A percentile compares a stretch with the other conserved stretches of the same genome.
Conservation (phyloP, 2,113 vertebrate species). For the Miniopterus natalensis region DNA sequence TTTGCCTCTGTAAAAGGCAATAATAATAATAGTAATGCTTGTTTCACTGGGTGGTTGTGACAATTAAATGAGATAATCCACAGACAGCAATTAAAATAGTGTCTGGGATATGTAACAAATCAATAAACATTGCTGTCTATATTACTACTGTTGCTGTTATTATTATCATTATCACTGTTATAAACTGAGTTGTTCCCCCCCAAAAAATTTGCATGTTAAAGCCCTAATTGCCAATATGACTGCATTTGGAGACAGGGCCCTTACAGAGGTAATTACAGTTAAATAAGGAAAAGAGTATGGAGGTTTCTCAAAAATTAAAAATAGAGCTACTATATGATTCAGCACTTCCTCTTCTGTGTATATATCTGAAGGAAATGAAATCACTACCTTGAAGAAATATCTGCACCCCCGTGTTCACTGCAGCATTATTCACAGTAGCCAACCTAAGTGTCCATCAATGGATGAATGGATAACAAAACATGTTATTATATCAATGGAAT, state of each 20-base stretch:
- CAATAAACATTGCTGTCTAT: background rate
- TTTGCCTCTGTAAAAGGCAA: background rate
- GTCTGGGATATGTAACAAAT: background rate
- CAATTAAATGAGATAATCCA: background rate
- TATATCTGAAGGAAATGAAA: background rate
- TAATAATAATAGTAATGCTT: background rate
- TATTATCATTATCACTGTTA: background rate
- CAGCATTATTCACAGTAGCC: background rate
- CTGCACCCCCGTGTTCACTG: no score
- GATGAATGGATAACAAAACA: background rate
- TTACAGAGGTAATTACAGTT: background rate
- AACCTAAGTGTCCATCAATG: background rate
- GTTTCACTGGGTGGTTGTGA: background rate
- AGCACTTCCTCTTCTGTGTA: background rate
- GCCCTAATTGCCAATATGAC: background rate
- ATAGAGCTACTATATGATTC: background rate
- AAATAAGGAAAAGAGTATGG: background rate
- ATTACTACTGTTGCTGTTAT: background rate
- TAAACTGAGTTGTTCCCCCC: background rate
- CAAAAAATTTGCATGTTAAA: background rate
- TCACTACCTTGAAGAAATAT: background rate
- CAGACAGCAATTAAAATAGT: background rate
- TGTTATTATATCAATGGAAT: background rate
- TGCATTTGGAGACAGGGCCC: background rate
- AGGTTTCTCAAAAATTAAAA: background rate